These are phyloP conservation scores for Dermolepida albohirtum DNA, from an alignment of 2,888 invertebrate species.

Conservation along the genomic window DNA sequence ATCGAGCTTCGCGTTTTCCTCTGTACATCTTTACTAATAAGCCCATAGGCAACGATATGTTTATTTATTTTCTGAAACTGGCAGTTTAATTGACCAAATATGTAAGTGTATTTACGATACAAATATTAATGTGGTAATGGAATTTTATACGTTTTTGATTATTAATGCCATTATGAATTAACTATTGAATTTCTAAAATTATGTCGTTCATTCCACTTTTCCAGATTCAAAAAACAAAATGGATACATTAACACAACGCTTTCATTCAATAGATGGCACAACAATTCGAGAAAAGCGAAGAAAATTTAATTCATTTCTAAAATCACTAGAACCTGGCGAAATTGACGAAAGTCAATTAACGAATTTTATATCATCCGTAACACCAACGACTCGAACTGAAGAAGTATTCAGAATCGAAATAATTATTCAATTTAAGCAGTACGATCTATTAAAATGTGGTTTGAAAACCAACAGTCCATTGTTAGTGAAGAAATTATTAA, in stretches of 20 bases:
- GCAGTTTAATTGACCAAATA: no score
- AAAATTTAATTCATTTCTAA: neutral
- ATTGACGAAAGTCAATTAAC: neutral
- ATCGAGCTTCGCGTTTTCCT: no score
- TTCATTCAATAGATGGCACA: neutral
- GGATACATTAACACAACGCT: neutral
- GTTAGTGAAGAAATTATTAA: conserved; percentile 1
- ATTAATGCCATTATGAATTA: no score
- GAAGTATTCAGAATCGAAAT: conserved; percentile 3
- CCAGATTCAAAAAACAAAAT: no score
- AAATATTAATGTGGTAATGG: no score
- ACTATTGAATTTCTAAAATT: no score
- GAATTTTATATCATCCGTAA: neutral
- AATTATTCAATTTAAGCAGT: neutral
- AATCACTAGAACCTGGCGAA: neutral
- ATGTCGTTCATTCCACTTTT: no score
- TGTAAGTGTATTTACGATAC: no score
- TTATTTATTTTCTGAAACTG: no score
- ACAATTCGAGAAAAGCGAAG: conserved; percentile 7
- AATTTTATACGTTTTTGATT: no score
- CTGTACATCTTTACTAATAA: no score
- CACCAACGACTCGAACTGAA: neutral
- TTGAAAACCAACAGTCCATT: neutral
- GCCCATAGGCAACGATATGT: no score
- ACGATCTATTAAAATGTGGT: neutral